A percentile compares a stretch with the other conserved stretches of the same genome.
phyloP scores from a whole-genome alignment of 1,140 invertebrate species.

The Drosophila lowei region DNA sequence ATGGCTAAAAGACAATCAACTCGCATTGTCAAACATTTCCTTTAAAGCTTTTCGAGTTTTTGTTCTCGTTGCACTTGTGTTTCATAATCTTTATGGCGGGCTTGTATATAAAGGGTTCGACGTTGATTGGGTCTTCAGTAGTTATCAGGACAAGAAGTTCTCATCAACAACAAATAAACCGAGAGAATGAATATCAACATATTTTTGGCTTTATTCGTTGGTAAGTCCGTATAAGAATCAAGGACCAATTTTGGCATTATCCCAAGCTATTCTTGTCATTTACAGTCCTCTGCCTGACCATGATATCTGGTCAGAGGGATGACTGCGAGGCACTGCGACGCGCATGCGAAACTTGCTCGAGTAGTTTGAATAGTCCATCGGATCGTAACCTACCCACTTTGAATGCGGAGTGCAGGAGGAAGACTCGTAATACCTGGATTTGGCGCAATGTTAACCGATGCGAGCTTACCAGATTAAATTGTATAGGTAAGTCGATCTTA shows the following conservation, averaged over 20 bases:
- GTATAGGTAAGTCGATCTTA: constrained; percentile 13
- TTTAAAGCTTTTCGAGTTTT: no score
- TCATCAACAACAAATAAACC: neutral
- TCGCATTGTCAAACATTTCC: no score
- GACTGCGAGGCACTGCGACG: constrained; percentile 28
- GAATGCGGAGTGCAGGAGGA: constrained; percentile 27
- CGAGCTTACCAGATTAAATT: constrained; percentile 26
- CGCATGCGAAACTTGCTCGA: constrained; percentile 7
- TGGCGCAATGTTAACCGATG: constrained; percentile 47
- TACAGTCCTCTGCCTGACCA: constrained; percentile 25
- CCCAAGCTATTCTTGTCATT: neutral
- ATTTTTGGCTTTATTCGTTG: neutral
- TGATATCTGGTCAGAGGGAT: constrained; percentile 30
- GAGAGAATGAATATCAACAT: neutral
- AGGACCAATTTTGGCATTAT: neutral
- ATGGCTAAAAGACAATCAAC: no score
- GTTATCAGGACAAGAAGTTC: constrained; percentile 3
- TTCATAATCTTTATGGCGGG: neutral
- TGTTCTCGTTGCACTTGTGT: neutral
- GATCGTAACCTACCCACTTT: constrained; percentile 12
- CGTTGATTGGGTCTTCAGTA: neutral
- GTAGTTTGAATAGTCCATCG: neutral
- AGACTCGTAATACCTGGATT: constrained; percentile 12
- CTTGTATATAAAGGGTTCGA: constrained; percentile 17
- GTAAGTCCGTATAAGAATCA: neutral